Percentiles rank a stretch among this genome's conserved stretches.
phyloP scores from a whole-genome alignment of 2,113 vertebrate genomes.

The Vulpes lagopus region DNA sequence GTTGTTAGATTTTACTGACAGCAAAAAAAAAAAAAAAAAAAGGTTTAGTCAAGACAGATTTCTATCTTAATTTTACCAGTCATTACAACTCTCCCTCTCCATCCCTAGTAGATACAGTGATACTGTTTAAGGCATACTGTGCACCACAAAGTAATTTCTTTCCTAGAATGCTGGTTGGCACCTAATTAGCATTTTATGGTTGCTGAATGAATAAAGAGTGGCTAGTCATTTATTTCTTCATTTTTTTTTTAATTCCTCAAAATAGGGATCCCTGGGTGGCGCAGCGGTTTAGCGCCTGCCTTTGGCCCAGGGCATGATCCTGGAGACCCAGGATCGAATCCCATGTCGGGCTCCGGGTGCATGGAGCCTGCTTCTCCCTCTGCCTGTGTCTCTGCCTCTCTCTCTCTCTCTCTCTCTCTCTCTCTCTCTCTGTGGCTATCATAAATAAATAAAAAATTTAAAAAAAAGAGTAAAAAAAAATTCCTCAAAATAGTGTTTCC shows the following conservation, averaged over 20 bases:
- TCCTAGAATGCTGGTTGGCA: neutral
- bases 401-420: no score
- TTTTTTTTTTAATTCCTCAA: neutral
- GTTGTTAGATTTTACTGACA: neutral
- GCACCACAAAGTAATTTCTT: neutral
- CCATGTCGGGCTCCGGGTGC: no score
- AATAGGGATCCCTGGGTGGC: neutral
- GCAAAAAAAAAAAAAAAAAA: neutral
- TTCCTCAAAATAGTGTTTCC: neutral
- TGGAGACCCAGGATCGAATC: no score
- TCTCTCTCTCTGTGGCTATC: no score
- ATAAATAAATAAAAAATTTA: no score
- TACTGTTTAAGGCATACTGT: neutral
- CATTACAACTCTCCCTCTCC: neutral
- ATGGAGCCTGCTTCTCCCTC: no score
- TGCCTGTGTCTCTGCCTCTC: no score
- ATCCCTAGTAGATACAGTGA: neutral
- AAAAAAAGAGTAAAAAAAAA: neutral
- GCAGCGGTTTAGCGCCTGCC: no score
- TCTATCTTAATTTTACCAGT: neutral
- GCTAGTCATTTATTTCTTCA: neutral
- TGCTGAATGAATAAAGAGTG: conserved; percentile 38
- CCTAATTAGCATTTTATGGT: neutral
- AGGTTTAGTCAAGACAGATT: neutral
- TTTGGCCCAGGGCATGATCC: no score